phyloP scores from a whole-genome alignment of 2,888 invertebrate genomes.

The Antheraea assamensis region DNA sequence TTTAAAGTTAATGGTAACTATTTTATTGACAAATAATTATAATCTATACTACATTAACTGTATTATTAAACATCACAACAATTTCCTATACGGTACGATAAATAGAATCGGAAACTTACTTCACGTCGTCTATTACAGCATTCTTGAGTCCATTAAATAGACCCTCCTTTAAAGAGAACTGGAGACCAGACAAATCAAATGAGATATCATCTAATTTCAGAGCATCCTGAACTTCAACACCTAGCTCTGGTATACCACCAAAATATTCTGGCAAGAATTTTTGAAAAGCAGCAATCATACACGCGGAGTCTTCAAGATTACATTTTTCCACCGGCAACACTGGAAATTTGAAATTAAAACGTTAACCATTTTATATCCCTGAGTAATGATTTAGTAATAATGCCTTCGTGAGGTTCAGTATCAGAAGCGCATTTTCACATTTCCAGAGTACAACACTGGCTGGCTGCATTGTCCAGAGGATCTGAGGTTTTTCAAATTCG shows the following conservation, averaged over 20 bases:
- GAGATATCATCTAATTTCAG: constrained; percentile 46
- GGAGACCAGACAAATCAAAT: constrained; percentile 52
- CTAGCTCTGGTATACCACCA: constrained; percentile 47
- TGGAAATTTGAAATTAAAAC: constrained; percentile 28
- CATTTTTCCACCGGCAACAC: constrained; percentile 54
- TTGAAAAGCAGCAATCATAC: constrained; percentile 46
- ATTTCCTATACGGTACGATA: neutral
- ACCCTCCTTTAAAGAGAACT: constrained; percentile 47
- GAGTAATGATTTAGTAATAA: neutral
- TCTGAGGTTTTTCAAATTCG: no score
- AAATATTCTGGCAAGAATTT: constrained; percentile 43
- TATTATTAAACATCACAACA: neutral
- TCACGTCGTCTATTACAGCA: constrained; percentile 42
- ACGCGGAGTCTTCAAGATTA: constrained; percentile 45
- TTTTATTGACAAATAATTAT: no score
- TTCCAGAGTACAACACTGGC: neutral
- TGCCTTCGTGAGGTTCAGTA: neutral
- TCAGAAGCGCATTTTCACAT: neutral
- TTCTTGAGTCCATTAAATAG: constrained; percentile 46
- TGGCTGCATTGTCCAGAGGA: neutral
- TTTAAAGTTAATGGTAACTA: no score
- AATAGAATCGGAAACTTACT: constrained; percentile 40
- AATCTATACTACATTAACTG: neutral
- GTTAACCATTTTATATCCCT: neutral
- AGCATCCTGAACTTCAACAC: constrained; percentile 46